Conservation (phyloP, 2,113 vertebrate species). For the Gallinago undulata region DNA sequence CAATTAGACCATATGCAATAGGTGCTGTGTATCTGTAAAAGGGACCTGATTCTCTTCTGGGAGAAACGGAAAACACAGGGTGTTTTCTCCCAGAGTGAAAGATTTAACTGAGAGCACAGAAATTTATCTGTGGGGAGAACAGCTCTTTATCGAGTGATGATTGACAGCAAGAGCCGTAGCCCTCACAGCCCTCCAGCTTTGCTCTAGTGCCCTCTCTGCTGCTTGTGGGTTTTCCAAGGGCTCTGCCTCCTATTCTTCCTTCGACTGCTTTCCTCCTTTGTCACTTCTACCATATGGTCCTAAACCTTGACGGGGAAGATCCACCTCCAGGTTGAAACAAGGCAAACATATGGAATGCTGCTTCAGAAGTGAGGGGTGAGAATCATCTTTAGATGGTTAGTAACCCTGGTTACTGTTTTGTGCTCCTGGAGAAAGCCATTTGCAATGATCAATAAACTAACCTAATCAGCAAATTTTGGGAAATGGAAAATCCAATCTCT, state of each 20-base stretch:
- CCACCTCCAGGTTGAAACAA: background rate
- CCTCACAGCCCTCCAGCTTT: background rate
- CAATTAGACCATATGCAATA: background rate
- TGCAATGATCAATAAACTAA: background rate
- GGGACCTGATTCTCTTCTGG: background rate
- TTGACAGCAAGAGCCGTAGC: background rate
- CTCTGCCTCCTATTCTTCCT: background rate
- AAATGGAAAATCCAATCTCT: background rate
- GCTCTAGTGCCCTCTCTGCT: background rate
- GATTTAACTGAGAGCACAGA: background rate
- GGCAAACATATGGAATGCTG: background rate
- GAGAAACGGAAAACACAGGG: background rate
- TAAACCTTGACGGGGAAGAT: background rate
- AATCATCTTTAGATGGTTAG: background rate
- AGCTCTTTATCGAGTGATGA: background rate
- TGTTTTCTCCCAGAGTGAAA: rapidly evolving
- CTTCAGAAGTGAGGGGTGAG: background rate
- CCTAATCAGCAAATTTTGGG: background rate
- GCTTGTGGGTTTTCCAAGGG: background rate
- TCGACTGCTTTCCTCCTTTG: background rate
- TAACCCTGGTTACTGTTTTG: background rate
- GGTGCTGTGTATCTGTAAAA: background rate
- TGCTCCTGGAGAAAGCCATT: background rate
- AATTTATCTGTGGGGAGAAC: background rate
- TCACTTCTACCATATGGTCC: background rate